Evolutionary conservation across 2,888 invertebrate genomes (phyloP), one percentile per base, ranked within the genome.

Genomic region (Azorinus chamasolen): DNA sequence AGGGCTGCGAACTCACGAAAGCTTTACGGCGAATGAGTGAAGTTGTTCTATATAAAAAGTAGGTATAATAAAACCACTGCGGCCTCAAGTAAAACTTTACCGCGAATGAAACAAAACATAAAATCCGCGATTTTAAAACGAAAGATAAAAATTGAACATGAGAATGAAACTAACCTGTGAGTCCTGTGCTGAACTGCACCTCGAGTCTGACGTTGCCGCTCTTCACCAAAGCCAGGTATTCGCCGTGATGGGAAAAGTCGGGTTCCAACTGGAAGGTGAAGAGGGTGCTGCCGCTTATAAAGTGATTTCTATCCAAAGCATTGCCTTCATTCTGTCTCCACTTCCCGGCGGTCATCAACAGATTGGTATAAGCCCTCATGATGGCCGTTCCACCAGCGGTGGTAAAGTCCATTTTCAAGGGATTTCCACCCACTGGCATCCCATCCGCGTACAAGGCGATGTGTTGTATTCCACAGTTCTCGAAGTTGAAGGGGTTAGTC

Each of bases 191-290:
- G 46, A 73, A 73, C n/a, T 24, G 10, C 12, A 65, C 65, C 45
- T 65, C 59, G 6, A 65, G 39, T 10, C 59, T 25, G 3, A 65
- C 65, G 39, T 65, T 73, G 1, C 65, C 65, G n/a, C 48, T 59
- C 24, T 65, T 65, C 37, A 61, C 54, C 25, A 65, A 20, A 6
- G 65, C 53, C 24, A 73, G 46, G 41, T 65, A 73, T 25, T 73
- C 65, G n/a, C 65, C 65, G 53, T 59, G 72, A 0, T 73, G 65
- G 1, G 61, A 24, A 45, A 70, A 70, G 45, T 70, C 24, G 14
- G 70, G 75, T 27, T 76, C 61, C 51, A 75, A 55, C 39, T 66
- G 66, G 45, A 73, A 73, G 27, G 45, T 32, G 32, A 66, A 66
- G 25, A 61, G 14, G 18, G 62, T 61, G 12, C 59, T 54, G 37